These are phyloP conservation scores for Meriones unguiculatus DNA, from an alignment of 2,113 vertebrate species.

Conservation along the genomic window DNA sequence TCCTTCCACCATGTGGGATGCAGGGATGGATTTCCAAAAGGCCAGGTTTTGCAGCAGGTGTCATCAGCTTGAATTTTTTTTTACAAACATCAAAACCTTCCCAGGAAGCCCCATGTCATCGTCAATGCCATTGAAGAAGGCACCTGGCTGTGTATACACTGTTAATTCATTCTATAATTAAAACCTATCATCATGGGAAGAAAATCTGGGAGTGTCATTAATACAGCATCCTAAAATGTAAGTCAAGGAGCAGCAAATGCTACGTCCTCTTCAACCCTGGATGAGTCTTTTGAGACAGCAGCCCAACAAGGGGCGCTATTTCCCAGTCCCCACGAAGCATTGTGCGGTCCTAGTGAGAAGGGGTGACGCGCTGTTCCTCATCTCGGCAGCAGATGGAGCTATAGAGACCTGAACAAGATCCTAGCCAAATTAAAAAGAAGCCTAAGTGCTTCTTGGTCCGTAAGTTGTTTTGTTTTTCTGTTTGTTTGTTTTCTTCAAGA, in stretches of 20 bases:
- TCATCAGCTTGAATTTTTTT: background rate
- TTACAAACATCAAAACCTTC: background rate
- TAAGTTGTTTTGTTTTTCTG: too few relatives aligned
- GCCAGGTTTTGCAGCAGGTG: background rate
- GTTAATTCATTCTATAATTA: background rate
- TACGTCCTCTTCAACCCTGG: background rate
- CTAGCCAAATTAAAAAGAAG: too few relatives aligned
- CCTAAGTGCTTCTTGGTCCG: background rate
- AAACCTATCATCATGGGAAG: background rate
- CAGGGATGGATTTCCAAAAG: background rate
- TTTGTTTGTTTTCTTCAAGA: too few relatives aligned
- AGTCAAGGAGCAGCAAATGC: background rate
- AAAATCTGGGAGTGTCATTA: background rate
- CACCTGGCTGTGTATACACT: background rate
- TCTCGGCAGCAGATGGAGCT: constrained; percentile 15
- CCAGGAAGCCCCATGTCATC: too few relatives aligned
- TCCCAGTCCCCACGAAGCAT: background rate
- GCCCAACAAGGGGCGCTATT: background rate
- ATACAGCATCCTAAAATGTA: constrained; percentile 8
- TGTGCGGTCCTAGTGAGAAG: too few relatives aligned
- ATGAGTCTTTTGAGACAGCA: background rate
- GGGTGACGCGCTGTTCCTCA: background rate
- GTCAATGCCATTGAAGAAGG: background rate
- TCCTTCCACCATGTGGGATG: background rate
- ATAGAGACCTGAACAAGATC: background rate